Conservation (phyloP, 2,888 invertebrate species). For the Agelastica alni region DNA sequence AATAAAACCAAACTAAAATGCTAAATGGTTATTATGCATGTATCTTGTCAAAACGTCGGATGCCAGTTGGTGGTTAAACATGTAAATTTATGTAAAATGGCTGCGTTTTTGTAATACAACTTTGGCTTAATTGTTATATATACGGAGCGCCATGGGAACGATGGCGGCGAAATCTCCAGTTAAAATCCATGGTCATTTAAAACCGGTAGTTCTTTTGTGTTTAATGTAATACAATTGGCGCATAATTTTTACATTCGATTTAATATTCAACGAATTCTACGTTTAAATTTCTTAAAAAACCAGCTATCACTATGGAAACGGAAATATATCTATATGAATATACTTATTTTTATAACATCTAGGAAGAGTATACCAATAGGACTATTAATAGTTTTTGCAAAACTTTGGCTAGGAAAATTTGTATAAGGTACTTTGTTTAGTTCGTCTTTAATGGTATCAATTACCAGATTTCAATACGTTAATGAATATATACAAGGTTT, state of each 20-base stretch:
- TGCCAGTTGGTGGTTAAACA: constrained; percentile 49
- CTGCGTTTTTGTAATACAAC: constrained; percentile 51
- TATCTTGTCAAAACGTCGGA: constrained; percentile 52
- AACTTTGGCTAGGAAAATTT: too few species aligned
- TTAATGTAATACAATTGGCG: neutral
- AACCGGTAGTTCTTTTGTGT: neutral
- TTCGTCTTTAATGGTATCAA: too few species aligned
- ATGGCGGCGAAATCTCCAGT: constrained; percentile 18
- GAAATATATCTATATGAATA: too few species aligned
- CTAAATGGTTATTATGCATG: constrained; percentile 49
- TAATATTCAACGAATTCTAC: too few species aligned
- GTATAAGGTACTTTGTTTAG: too few species aligned
- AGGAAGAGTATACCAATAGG: too few species aligned
- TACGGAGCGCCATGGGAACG: constrained; percentile 41
- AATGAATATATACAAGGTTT: too few species aligned
- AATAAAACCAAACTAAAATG: constrained; percentile 49
- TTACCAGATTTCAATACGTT: too few species aligned
- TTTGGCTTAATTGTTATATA: constrained; percentile 54
- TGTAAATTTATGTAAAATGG: constrained; percentile 56
- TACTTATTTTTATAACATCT: too few species aligned
- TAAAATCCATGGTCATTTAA: neutral
- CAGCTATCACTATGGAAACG: too few species aligned
- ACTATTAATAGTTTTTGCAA: too few species aligned
- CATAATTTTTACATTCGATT: constrained; percentile 1
- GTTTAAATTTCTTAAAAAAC: too few species aligned